Conservation (phyloP, 2,113 vertebrate genomes). For the Ammodytes marinus region DNA sequence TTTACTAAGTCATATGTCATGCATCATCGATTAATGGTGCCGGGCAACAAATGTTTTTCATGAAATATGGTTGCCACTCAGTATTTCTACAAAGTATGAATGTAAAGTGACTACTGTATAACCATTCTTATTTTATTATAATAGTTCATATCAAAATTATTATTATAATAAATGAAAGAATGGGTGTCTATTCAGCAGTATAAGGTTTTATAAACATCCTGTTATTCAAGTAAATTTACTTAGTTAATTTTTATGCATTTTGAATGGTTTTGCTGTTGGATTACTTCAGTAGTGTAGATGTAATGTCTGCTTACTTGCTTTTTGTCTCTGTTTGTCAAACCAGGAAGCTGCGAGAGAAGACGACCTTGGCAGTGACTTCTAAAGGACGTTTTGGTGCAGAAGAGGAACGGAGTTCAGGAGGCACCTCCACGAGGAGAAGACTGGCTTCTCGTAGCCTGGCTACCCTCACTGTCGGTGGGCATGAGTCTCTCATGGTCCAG, state of each 20-base stretch:
- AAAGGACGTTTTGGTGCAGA: conserved; percentile 91
- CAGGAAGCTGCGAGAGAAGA: conserved; percentile 95
- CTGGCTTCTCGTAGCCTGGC: conserved; percentile 88
- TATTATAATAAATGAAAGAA: background rate
- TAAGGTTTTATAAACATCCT: too few species aligned
- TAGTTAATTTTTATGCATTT: background rate
- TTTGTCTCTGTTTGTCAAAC: conserved; percentile 51
- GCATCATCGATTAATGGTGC: background rate
- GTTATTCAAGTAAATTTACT: too few species aligned
- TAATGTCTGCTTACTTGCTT: conserved; percentile 4
- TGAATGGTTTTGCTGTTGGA: background rate
- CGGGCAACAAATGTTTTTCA: background rate
- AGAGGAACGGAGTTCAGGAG: conserved; percentile 88
- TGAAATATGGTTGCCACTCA: background rate
- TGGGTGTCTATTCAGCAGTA: background rate
- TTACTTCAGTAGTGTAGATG: background rate
- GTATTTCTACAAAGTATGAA: background rate
- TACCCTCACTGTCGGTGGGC: conserved; percentile 88
- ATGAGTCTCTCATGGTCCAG: conserved; percentile 96
- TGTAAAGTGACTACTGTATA: background rate
- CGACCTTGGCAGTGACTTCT: conserved; percentile 91
- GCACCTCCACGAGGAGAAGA: conserved; percentile 91
- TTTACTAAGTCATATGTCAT: background rate
- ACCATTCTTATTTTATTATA: background rate
- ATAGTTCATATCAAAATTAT: background rate